Evolutionary conservation across 2,113 vertebrate species (phyloP).

Genomic region (Regulus satrapa): DNA sequence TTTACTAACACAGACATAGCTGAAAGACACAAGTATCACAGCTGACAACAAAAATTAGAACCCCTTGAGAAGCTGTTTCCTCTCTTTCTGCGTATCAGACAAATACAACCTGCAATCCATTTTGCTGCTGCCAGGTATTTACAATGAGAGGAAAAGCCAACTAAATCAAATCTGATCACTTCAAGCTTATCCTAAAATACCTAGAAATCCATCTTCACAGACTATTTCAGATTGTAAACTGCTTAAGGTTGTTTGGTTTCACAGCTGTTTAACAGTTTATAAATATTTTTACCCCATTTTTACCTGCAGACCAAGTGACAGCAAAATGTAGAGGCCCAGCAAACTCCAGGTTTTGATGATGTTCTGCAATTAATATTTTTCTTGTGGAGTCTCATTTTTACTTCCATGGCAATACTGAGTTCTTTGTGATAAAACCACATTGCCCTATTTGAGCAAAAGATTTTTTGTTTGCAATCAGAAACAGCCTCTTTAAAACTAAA

Average conservation of each 20-base stretch:
- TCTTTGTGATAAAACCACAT: neutral
- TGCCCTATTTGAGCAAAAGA: neutral
- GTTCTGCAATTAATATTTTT: neutral
- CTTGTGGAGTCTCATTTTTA: fast-evolving
- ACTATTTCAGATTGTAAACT: neutral
- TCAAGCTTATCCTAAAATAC: neutral
- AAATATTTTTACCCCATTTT: neutral
- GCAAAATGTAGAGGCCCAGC: neutral
- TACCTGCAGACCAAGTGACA: fast-evolving
- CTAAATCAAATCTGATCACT: neutral
- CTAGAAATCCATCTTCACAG: neutral
- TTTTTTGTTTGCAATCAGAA: neutral
- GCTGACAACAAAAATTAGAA: neutral
- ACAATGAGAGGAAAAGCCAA: neutral
- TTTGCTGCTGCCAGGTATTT: neutral
- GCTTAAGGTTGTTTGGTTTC: neutral
- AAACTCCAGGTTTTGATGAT: neutral
- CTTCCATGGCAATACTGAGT: fast-evolving
- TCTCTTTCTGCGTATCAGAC: neutral
- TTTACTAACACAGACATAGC: neutral
- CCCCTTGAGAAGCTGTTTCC: neutral
- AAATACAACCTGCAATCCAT: neutral
- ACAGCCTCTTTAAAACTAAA: neutral
- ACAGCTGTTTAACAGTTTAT: neutral
- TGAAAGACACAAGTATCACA: neutral